These are phyloP conservation scores for Lepidurus apus DNA, from an alignment of 1,140 invertebrate genomes.

Conservation along the genomic window DNA sequence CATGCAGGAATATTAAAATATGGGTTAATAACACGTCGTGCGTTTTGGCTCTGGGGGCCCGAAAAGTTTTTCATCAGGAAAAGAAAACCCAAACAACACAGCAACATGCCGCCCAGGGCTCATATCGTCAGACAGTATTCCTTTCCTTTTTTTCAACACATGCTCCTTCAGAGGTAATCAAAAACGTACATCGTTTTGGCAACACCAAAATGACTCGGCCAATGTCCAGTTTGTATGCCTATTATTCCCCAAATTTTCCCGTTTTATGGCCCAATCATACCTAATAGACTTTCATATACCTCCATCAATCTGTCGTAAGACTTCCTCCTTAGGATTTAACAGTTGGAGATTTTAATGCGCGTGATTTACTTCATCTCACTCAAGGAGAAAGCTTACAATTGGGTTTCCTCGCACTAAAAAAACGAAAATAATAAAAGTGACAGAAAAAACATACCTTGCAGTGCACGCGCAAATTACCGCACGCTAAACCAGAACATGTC, in stretches of 20 bases:
- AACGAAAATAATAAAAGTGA: neutral
- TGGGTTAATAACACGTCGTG: slow-evolving; percentile 21
- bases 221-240: slow-evolving; percentile 2
- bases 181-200: neutral
- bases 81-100: slow-evolving; percentile 19
- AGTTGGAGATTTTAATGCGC: no score
- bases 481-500: neutral
- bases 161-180: neutral
- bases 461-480: neutral
- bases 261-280: neutral
- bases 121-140: neutral
- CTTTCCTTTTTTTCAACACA: neutral
- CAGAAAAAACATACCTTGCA: neutral
- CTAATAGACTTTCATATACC: neutral
- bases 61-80: neutral
- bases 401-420: neutral
- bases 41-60: neutral
- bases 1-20: slow-evolving; percentile 10
- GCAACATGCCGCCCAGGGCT: neutral
- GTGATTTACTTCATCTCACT: no score
- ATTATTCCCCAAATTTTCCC: neutral
- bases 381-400: no score
- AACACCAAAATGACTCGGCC: neutral
- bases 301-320: neutral
- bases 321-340: neutral